Percentiles rank a stretch among this genome's conserved stretches.
Conservation (phyloP, 1,140 invertebrate genomes). For the Patella vulgata region DNA sequence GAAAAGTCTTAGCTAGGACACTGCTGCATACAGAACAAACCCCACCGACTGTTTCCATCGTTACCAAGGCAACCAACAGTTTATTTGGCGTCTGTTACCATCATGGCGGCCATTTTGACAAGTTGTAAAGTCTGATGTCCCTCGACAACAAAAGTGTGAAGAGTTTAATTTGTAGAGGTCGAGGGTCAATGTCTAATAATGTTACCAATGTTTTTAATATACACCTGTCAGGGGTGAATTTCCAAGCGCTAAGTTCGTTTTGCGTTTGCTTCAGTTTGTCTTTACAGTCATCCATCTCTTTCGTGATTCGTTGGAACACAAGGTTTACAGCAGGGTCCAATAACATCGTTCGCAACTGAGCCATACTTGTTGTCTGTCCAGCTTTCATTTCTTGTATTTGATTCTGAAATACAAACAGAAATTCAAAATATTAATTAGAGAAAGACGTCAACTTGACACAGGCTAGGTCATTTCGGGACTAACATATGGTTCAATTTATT, state of each 20-base stretch:
- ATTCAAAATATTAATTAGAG: too few species aligned
- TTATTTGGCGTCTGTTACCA: too few species aligned
- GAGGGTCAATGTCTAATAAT: slow-evolving; percentile 40
- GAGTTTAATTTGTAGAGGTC: not conserved
- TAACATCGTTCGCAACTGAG: slow-evolving; percentile 82
- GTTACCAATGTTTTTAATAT: slow-evolving; percentile 46
- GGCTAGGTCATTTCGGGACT: too few species aligned
- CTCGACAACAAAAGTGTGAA: not conserved
- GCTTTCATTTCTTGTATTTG: slow-evolving; percentile 84
- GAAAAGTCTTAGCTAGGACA: too few species aligned
- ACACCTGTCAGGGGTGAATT: slow-evolving; percentile 96
- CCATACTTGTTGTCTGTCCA: slow-evolving; percentile 78
- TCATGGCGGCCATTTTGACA: too few species aligned
- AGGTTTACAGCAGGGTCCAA: slow-evolving; percentile 97
- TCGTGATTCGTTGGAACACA: slow-evolving; percentile 88
- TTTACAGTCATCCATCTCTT: slow-evolving; percentile 89
- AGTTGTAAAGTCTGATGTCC: too few species aligned
- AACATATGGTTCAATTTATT: too few species aligned
- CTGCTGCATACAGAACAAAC: too few species aligned
- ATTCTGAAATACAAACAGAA: slow-evolving; percentile 72
- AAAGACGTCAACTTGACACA: too few species aligned
- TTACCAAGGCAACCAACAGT: too few species aligned
- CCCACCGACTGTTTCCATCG: too few species aligned
- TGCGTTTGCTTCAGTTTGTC: slow-evolving; percentile 95
- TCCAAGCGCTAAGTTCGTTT: slow-evolving; percentile 97